Base-by-base conservation (phyloP, 2,113 vertebrate genomes). In the Hypomesus transpacificus region DNA sequence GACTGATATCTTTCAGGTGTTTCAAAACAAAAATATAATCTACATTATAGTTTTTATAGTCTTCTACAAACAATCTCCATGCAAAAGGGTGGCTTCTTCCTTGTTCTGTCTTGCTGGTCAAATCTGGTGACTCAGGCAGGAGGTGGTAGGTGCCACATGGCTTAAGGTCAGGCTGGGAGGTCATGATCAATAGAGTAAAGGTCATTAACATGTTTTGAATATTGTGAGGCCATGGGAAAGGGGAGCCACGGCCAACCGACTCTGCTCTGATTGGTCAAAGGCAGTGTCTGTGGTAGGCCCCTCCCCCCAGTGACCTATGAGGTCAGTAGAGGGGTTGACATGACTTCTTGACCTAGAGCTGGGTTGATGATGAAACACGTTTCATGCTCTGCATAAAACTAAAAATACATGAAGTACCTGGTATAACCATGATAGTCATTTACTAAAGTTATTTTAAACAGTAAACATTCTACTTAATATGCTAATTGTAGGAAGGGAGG, bases 131-230 rank as follows among this genome's bases (percentile, higher is more conserved):
- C 69, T 84, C 81, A 79, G 24, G 17, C 57, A 71, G 65, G 61
- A 24, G 34, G 39, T 14, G 50, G 20, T 50, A 53, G 66, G 66
- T 69, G 71, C 69, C 75, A 77, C 76, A 78, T 78, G 86, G 77
- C 75, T 75, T 74, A 77, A 76, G 80, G 84, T 81, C 68, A 76
- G 70, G 79, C 75, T 85, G 71, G 70, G 75, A 51, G 82, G 74
- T 52, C 71, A 26, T 72, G 77, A 90, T 89, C 89, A 87, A 89
- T 90, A 86, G 71, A 82, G 84, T 85, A 86, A 87, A 85, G 83
- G 88, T 89, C 86, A 91, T 93, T 91, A 90, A 74, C 85, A 91
- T 91, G 85, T 83, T 82, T 79, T 90, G 89, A 91, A 91, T 90
- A 88, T 78, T 78, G 69, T 11, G 16, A 70, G 86, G 80, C 76